These are phyloP conservation scores for Leptonema lineaticorne DNA, from an alignment of 1,140 invertebrate species.

Conservation along the genomic window DNA sequence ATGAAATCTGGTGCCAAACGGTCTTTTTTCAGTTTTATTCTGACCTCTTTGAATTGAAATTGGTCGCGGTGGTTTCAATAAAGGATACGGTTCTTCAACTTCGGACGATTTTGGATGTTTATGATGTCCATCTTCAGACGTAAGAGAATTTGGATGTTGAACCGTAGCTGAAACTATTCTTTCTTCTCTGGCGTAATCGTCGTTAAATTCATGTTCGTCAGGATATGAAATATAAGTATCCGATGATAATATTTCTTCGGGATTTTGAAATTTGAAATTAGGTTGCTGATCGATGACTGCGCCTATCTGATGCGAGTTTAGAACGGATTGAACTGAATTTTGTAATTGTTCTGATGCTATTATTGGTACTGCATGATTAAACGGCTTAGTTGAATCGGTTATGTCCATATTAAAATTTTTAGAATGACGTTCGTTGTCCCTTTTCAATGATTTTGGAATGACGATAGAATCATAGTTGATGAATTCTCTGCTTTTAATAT, in stretches of 20 bases:
- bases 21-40: conserved; percentile 46
- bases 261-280: conserved; percentile 43
- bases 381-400: conserved; percentile 1
- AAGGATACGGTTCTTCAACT: conserved; percentile 50
- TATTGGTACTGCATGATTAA: conserved; percentile 25
- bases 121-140: conserved; percentile 44
- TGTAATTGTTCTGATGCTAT: conserved; percentile 38
- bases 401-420: conserved; percentile 17
- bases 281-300: conserved; percentile 53
- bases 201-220: conserved; percentile 4
- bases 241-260: not conserved
- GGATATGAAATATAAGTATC: conserved; percentile 11
- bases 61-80: conserved; percentile 51
- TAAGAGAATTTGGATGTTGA: conserved; percentile 46
- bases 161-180: conserved; percentile 43
- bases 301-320: conserved; percentile 52
- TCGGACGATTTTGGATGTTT: conserved; percentile 48
- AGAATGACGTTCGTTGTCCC: not conserved
- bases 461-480: conserved; percentile 20
- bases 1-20: conserved; percentile 44
- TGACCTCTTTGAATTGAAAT: conserved; percentile 42
- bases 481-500: conserved; percentile 21
- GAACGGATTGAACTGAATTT: conserved; percentile 48
- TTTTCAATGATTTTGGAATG: not conserved
- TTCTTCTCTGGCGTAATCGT: conserved; percentile 37